Base-by-base conservation (phyloP, 2,797 vertebrate genomes). In the Distichodus sexfasciatus region DNA sequence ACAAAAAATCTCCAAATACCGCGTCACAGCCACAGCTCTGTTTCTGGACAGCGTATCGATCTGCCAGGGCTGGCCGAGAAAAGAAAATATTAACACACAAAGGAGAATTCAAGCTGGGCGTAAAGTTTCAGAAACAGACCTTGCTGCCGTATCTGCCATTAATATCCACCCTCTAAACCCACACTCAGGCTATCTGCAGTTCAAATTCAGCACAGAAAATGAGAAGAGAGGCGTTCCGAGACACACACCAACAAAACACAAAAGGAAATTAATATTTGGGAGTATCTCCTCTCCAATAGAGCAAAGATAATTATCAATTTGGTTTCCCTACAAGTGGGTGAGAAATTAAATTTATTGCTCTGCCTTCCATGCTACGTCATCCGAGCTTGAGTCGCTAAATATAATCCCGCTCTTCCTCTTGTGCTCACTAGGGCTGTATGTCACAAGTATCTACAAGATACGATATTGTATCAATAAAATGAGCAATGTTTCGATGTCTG, bases 1-100 rank as follows among this genome's bases (percentile, higher is more conserved):
- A n/a, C n/a, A n/a, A n/a, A n/a, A n/a, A n/a, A n/a, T n/a, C n/a
- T n/a, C 46, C 14, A 10, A 72, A 64, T 65, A 59, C 38, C 35
- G 57, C 40, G 24, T 76, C 61, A 73, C 60, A 31, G 66, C 61
- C 70, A 29, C 47, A 51, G 63, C 35, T n/a, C n/a, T 64, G 68
- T 64, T 65, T 24, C 36, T 57, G 29, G 54, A 57, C 48, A 36
- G 8, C 12, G 48, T 62, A 76, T 73, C 64, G 77, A 73, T 79
- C 67, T 53, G 50, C 53, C 2, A 9, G 50, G 64, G 60, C 36
- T 21, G 41, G 28, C 23, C 57, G 55, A 44, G 31, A 60, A 26
- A 21, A n/a, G 59, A 69, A 66, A 17, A 76, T 69, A 38, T 55
- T 79, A 73, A 68, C 66, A 66, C 29, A 14, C 24, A 44, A n/a